Conservation (phyloP, 2,113 vertebrate genomes). For the Syrmaticus mikado region DNA sequence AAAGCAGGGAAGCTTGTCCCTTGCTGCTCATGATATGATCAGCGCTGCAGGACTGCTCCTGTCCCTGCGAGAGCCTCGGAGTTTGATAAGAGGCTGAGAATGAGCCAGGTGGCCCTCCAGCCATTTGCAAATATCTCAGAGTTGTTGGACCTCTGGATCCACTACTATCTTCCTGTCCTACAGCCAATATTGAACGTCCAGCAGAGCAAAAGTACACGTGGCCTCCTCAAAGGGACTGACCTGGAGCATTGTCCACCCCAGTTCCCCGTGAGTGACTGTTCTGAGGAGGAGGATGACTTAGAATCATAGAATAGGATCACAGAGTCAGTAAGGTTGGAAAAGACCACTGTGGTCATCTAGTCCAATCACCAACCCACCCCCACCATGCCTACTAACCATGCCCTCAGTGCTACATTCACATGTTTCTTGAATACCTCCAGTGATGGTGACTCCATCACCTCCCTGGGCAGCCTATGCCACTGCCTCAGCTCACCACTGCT, state of each 20-base stretch:
- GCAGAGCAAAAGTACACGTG: accelerated
- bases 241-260: accelerated
- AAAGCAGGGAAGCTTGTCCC: neutral
- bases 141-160: neutral
- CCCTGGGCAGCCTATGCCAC: neutral
- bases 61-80: neutral
- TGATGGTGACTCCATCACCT: neutral
- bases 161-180: neutral
- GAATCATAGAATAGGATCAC: neutral
- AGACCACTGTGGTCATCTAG: neutral
- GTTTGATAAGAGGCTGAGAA: neutral
- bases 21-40: neutral
- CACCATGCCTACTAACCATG: too few relatives aligned
- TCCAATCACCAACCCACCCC: neutral
- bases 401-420: neutral
- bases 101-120: neutral
- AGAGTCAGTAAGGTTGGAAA: neutral
- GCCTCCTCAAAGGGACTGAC: neutral
- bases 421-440: neutral
- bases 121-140: neutral
- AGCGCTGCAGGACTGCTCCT: neutral
- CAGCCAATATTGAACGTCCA: neutral
- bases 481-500: neutral
- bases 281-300: neutral
- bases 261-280: neutral